A percentile compares a stretch with the other conserved stretches of the same genome.
Evolutionary conservation across 2,888 invertebrate genomes (phyloP).

Genomic region (Drosophila prolongata): DNA sequence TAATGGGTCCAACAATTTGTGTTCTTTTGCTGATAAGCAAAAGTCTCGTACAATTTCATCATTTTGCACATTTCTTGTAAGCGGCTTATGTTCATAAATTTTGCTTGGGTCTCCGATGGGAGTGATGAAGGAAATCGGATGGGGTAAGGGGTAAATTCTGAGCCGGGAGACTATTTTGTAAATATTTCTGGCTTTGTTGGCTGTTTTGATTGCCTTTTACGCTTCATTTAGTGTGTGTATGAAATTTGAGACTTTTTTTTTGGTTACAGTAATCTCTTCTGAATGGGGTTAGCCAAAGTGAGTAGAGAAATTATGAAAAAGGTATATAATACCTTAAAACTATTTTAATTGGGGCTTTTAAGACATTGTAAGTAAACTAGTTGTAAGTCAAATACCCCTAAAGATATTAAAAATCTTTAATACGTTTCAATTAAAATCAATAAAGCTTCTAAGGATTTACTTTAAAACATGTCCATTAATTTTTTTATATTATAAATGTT

Average conservation of each 20-base stretch:
- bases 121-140: neutral
- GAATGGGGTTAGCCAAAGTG: neutral
- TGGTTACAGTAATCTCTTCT: neutral
- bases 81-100: conserved; percentile 81
- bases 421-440: too few relatives aligned
- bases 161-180: conserved; percentile 19
- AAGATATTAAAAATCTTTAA: too few relatives aligned
- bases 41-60: conserved; percentile 54
- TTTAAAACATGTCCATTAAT: too few relatives aligned
- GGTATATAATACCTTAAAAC: too few relatives aligned
- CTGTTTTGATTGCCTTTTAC: conserved; percentile 39
- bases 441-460: too few relatives aligned
- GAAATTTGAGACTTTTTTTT: conserved; percentile 17
- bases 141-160: neutral
- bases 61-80: conserved; percentile 63
- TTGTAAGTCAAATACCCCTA: too few relatives aligned
- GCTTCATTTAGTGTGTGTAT: conserved; percentile 31
- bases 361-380: too few relatives aligned
- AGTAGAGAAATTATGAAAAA: neutral
- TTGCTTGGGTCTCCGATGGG: conserved; percentile 30
- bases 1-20: conserved; percentile 63
- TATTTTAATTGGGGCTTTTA: neutral
- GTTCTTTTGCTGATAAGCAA: conserved; percentile 77
- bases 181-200: conserved; percentile 20
- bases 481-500: too few relatives aligned